Percentiles rank a stretch among this genome's conserved stretches.
phyloP scores from a whole-genome alignment of 2,888 invertebrate species.

The Callimorpha dominula region DNA sequence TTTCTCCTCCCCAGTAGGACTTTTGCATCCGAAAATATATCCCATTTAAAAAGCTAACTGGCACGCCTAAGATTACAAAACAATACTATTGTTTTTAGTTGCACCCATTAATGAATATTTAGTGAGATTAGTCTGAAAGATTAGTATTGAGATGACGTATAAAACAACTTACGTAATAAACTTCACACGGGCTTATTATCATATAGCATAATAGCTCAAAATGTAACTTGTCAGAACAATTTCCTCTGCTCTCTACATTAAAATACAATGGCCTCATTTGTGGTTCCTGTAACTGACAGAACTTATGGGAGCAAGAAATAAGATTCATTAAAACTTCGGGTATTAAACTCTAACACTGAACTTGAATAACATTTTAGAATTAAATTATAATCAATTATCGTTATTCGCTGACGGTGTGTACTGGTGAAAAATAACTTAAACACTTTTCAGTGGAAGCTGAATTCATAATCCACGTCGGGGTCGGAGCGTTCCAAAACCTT shows the following conservation, averaged over 20 bases:
- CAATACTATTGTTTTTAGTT: no score
- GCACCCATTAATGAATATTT: neutral
- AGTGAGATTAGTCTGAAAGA: neutral
- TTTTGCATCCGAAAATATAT: no score
- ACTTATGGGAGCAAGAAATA: neutral
- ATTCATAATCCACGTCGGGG: no score
- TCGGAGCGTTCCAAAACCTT: no score
- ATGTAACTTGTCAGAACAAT: neutral
- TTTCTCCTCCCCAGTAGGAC: no score
- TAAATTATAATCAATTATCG: slow-evolving; percentile 21
- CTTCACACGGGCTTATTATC: neutral
- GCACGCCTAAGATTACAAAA: no score
- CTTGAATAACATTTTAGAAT: slow-evolving; percentile 20
- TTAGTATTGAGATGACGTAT: neutral
- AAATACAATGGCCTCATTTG: slow-evolving; percentile 10
- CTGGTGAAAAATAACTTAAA: slow-evolving; percentile 3
- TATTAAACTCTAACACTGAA: slow-evolving; percentile 13
- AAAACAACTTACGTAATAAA: no score
- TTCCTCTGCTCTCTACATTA: neutral
- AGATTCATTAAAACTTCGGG: slow-evolving; percentile 18
- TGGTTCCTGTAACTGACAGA: slow-evolving; percentile 1
- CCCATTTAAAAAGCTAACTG: no score
- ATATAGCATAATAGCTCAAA: neutral
- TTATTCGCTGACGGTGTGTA: slow-evolving; percentile 20
- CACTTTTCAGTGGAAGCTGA: no score